A percentile compares a stretch with the other conserved stretches of the same genome.
phyloP scores from a whole-genome alignment of 2,113 vertebrate genomes.

The Uria lomvia region DNA sequence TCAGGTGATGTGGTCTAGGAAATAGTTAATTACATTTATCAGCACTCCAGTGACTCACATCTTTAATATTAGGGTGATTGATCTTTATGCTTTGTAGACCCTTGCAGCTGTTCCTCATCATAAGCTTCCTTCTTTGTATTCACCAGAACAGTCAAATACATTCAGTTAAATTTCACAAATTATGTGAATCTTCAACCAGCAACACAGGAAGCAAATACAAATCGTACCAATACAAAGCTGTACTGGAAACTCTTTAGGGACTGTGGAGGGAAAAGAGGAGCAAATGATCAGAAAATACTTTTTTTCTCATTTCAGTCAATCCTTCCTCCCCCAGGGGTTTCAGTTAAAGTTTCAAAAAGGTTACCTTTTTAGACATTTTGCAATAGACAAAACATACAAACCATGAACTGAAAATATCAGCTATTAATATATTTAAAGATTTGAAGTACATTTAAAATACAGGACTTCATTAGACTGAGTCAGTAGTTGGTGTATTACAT shows the following conservation, averaged over 20 bases:
- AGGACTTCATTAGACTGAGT: neutral
- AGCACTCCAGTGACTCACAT: neutral
- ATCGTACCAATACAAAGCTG: neutral
- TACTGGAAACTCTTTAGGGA: neutral
- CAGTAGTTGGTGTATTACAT: constrained; percentile 16
- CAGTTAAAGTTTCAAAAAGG: neutral
- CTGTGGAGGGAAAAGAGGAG: neutral
- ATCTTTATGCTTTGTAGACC: neutral
- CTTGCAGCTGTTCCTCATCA: neutral
- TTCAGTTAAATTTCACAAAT: neutral
- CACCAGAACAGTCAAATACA: neutral
- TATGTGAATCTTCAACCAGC: neutral
- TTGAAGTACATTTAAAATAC: neutral
- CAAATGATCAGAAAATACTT: neutral
- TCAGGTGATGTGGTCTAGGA: constrained; percentile 37
- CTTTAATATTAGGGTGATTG: constrained; percentile 5
- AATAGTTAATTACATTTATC: constrained; percentile 38
- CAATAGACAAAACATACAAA: neutral
- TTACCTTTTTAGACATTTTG: neutral
- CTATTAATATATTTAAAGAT: neutral
- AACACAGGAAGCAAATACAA: neutral
- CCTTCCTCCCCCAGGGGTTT: accelerated
- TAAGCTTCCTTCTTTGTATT: neutral
- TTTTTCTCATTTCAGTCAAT: neutral
- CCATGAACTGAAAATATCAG: neutral